Evolutionary conservation across 1,140 invertebrate genomes (phyloP), one percentile per base, ranked within the genome.

Genomic region (Andrena cerasifolii): DNA sequence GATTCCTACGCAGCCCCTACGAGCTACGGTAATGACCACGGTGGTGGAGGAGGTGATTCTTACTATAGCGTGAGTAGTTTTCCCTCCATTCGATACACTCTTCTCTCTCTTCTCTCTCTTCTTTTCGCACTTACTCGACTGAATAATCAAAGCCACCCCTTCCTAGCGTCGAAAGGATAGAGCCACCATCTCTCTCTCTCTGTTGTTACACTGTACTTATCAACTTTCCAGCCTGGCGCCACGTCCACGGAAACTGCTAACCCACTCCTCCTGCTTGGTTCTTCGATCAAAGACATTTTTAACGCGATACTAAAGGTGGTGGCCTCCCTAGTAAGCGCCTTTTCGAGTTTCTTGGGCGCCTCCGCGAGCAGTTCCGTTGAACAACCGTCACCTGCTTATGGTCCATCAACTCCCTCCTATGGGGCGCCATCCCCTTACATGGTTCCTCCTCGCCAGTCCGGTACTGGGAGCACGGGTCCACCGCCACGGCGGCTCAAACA

Each of bases 281-380:
- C 68, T 4, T 77, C 90, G 3, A 65, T 91, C 16, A 90, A 91
- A 77, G 89, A 91, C 5, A 88, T 91, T 68, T 18, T 92, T 12
- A 83, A 86, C 14, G 86, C 86, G 7, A 84, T 86, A n/a, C 56
- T 90, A 0, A 85, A 88, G 26, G 61, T 91, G 8, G 82, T 89
- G 0, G 70, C 86, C 1, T 88, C 89, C 1, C 21, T 92, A 5
- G 72, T 91, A 8, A 85, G 83, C 61, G 83, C 88, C 0, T 77
- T 87, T 1, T 82, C 87, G 7, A 86, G 89, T n/a, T 75, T 91
- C 12, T 24, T 89, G 0, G 87, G 87, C 12, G 85, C 88, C 7
- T 91, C 90, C 0, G 91, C 90, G 2, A n/a, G 36, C 18, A 28
- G 7, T 21, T 61, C 36, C 1, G 8, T 4, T 0, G 77, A 75